These are phyloP conservation scores for Lerema accius DNA, from an alignment of 1,140 invertebrate genomes.

Conservation along the genomic window DNA sequence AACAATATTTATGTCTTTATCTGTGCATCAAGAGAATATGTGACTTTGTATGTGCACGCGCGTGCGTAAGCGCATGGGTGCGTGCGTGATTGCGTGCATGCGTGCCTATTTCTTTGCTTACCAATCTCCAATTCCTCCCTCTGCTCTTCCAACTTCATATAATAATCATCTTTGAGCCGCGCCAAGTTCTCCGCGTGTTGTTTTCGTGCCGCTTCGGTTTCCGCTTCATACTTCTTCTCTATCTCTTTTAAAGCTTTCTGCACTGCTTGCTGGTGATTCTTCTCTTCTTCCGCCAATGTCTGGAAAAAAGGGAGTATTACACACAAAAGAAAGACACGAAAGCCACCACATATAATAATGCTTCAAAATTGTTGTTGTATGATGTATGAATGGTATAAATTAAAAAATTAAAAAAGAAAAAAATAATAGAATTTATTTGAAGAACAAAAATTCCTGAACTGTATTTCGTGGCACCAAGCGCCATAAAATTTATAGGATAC, in stretches of 20 bases:
- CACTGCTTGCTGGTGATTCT: conserved; percentile 63
- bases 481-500: too few species aligned
- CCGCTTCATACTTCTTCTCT: conserved; percentile 53
- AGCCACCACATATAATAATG: too few species aligned
- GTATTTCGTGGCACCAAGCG: too few species aligned
- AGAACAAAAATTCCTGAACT: too few species aligned
- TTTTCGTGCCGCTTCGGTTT: conserved; percentile 54
- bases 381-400: too few species aligned
- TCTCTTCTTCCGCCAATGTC: conserved; percentile 69
- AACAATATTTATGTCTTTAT: too few species aligned
- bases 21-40: too few species aligned
- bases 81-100: too few species aligned
- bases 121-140: conserved; percentile 67
- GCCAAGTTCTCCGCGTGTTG: conserved; percentile 72
- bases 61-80: background rate
- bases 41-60: too few species aligned
- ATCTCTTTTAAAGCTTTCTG: conserved; percentile 56
- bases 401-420: too few species aligned
- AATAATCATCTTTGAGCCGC: conserved; percentile 61
- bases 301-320: conserved; percentile 33
- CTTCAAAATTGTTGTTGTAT: too few species aligned
- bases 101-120: conserved; percentile 27
- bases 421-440: too few species aligned
- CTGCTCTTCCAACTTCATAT: conserved; percentile 50
- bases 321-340: background rate